Percentiles rank a stretch among this genome's conserved stretches.
phyloP scores from a whole-genome alignment of 2,888 invertebrate species.

The Odontothrips loti region DNA sequence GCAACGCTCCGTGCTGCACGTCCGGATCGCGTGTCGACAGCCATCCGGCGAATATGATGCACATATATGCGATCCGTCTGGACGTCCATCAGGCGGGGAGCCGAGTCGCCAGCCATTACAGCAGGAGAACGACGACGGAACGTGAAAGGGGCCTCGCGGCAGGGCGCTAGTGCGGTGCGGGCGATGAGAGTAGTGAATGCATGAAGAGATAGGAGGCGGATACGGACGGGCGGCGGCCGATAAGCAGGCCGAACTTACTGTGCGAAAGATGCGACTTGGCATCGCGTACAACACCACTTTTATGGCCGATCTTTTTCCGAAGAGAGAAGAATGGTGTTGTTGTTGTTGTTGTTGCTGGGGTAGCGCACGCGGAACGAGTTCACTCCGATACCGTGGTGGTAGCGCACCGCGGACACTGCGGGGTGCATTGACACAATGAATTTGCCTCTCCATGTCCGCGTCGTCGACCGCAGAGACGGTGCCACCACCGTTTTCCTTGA shows the following conservation, averaged over 20 bases:
- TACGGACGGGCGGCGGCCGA: neutral
- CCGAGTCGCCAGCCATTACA: neutral
- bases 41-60: neutral
- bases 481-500: neutral
- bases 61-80: neutral
- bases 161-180: neutral
- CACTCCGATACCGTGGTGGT: neutral
- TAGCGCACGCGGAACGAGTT: neutral
- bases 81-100: neutral
- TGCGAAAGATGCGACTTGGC: neutral
- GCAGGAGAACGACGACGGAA: no score
- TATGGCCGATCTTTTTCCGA: no score
- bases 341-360: neutral
- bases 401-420: neutral
- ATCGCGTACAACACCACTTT: no score
- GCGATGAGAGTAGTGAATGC: neutral
- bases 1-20: no score
- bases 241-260: conserved; percentile 3
- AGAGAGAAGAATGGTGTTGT: no score
- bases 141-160: no score
- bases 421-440: neutral
- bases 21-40: neutral
- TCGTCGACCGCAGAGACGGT: no score
- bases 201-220: neutral
- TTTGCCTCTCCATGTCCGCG: no score